Base-by-base conservation (phyloP, 2,888 invertebrate genomes). In the Cephalotes varians region DNA sequence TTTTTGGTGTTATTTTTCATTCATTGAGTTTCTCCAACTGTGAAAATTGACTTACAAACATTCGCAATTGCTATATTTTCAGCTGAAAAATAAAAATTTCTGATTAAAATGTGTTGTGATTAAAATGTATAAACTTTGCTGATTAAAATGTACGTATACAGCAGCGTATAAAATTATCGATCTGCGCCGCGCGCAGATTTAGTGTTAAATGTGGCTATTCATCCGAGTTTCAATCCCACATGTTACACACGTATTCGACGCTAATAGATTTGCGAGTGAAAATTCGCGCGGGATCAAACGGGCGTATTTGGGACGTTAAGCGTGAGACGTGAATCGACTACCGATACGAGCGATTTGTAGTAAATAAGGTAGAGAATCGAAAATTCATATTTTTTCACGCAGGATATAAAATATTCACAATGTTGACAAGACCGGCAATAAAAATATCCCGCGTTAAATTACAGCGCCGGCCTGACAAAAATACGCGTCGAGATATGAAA, bases 21-120 rank as follows among this genome's bases (percentile, higher is more conserved):
- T 12, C 34, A 2, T 25, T 15, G n/a, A 73, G 31, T 49, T 18
- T 62, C 62, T 25, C 21, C 25, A 47, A 21, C 10, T 12, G 60
- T 7, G 40, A 18, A 47, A 74, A 74, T 49, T 62, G 12, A 37
- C 18, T 74, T 34, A 49, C 2, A 6, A 37, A 49, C 18, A 49
- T 49, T 2, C 37, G 25, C 15, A 64, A 5, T 9, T 9, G 9
- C 7, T 28, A 18, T 28, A 15, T 44, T 44, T 3, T 21, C 21
- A 6, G 28, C n/a, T n/a, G 12, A 56, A 56, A 79, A 79, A 12
- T 79, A 56, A n/a, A 79, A 31, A 31, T 34, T 44, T 6, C 54
- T 31, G 64, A 76, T 76, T 64, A 51, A 76, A 64, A 40, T 65
- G 31, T 40, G n/a, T n/a, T n/a, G n/a, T 28, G 64, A 76, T 76